Conservation (phyloP, 2,113 vertebrate genomes). For the Chloroceryle aenea region DNA sequence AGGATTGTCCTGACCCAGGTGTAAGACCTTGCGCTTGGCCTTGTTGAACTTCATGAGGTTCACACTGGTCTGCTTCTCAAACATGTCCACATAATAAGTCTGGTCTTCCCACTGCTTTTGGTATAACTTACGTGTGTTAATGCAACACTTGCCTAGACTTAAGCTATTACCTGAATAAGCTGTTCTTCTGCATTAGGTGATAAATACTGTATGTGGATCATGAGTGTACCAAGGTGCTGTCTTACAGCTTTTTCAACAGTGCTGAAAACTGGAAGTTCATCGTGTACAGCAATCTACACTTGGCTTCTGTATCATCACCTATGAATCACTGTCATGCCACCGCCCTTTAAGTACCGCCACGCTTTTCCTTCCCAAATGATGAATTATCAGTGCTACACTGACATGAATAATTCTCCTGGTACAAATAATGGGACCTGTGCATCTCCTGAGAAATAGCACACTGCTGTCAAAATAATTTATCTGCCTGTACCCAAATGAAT, state of each 20-base stretch:
- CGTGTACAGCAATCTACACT: background rate
- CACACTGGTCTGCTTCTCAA: too few relatives aligned
- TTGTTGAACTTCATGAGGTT: too few relatives aligned
- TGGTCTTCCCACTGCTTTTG: background rate
- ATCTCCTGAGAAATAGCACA: constrained; percentile 9
- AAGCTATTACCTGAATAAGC: background rate
- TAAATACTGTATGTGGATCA: background rate
- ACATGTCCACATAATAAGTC: background rate
- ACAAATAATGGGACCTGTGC: background rate
- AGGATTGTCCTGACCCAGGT: too few relatives aligned
- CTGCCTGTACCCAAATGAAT: constrained; percentile 14
- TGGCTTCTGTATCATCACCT: background rate
- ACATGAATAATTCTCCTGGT: background rate
- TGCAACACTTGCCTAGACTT: background rate
- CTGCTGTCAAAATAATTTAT: constrained; percentile 46
- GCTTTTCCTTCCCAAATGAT: background rate
- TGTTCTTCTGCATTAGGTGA: background rate
- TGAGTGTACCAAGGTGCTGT: accelerated
- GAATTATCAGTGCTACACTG: background rate
- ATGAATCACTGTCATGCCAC: background rate
- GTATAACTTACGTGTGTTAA: background rate
- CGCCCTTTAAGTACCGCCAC: background rate
- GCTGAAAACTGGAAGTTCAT: background rate
- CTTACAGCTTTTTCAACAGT: background rate
- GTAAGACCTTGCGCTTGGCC: too few relatives aligned